Conservation (phyloP, 30 jellyfish, hydroid and myxozoan species). For the Catostylus mosaicus region DNA sequence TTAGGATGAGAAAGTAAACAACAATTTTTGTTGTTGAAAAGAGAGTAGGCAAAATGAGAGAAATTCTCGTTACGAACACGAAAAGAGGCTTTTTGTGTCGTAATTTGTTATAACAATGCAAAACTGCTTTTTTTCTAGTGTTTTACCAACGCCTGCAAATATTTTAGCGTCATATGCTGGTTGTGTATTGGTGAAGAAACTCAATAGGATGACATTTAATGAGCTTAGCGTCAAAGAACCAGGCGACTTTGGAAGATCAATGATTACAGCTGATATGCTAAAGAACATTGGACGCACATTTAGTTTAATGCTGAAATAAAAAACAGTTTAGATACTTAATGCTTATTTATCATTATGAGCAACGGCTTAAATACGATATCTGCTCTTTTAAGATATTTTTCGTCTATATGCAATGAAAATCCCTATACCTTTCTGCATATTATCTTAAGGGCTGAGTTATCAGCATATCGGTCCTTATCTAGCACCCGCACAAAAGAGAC, state of each 20-base stretch:
- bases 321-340: too few species aligned
- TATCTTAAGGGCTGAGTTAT: too few species aligned
- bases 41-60: too few species aligned
- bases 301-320: neutral
- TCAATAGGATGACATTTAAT: constrained; percentile 62
- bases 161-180: constrained; percentile 79
- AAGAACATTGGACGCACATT: constrained; percentile 48
- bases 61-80: neutral
- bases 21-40: too few species aligned
- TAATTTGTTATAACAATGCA: neutral
- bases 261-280: constrained; percentile 89
- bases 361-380: too few species aligned
- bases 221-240: constrained; percentile 38
- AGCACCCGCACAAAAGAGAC: too few species aligned
- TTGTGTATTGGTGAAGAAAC: constrained; percentile 68
- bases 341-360: too few species aligned
- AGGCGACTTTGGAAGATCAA: constrained; percentile 75
- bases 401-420: too few species aligned
- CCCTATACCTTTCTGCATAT: too few species aligned
- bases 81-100: neutral
- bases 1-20: too few species aligned
- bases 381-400: too few species aligned
- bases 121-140: neutral
- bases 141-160: constrained; percentile 36
- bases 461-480: too few species aligned